A percentile compares a stretch with the other conserved stretches of the same genome.
Conservation (phyloP, 2,888 invertebrate genomes). For the Nomada goodeniana region DNA sequence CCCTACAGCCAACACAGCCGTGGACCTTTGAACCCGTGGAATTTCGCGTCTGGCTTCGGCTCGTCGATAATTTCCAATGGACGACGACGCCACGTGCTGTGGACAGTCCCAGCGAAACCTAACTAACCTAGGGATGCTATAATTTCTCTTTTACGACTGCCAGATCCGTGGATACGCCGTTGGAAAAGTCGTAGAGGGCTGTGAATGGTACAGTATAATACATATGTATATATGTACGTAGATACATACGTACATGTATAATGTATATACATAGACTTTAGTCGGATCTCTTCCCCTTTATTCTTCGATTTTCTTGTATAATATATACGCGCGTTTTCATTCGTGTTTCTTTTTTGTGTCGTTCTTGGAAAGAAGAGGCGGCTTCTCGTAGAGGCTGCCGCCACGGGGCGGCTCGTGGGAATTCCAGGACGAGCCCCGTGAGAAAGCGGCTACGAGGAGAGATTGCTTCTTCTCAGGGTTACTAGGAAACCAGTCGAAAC, state of each 20-base stretch:
- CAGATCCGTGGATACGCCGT: not conserved
- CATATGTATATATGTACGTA: too few species aligned
- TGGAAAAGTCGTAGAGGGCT: conserved; percentile 34
- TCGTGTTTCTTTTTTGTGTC: conserved; percentile 35
- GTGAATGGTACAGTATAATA: not conserved
- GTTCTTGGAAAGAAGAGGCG: conserved; percentile 59
- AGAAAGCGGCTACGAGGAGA: conserved; percentile 75
- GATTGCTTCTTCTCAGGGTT: conserved; percentile 79
- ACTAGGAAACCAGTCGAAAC: conserved; percentile 81
- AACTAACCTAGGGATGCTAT: conserved; percentile 27
- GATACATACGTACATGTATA: too few species aligned
- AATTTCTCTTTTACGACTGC: conserved; percentile 36
- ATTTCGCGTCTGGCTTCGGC: conserved; percentile 67
- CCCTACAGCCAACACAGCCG: conserved; percentile 43
- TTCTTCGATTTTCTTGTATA: not conserved
- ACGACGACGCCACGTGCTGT: conserved; percentile 20
- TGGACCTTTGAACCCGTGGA: conserved; percentile 79
- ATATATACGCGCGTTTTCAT: not conserved
- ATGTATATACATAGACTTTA: too few species aligned
- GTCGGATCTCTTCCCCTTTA: not conserved
- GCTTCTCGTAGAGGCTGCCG: conserved; percentile 20
- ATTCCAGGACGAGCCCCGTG: conserved; percentile 73
- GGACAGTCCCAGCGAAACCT: conserved; percentile 30
- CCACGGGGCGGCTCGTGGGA: conserved; percentile 66
- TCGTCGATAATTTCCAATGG: conserved; percentile 64